Evolutionary conservation across 2,888 invertebrate species (phyloP).

Genomic region (Unio pictorum): DNA sequence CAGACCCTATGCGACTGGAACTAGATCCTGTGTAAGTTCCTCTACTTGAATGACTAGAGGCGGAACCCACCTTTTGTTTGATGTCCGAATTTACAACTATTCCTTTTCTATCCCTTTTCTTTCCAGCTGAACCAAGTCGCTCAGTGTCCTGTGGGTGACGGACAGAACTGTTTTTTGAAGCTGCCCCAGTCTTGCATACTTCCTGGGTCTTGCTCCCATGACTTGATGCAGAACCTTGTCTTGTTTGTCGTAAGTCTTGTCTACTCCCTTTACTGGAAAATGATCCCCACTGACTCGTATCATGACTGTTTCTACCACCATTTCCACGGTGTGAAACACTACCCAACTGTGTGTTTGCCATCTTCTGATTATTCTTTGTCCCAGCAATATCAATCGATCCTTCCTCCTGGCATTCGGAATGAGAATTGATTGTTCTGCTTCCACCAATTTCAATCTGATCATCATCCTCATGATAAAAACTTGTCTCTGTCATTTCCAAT

Average conservation of each 20-base stretch:
- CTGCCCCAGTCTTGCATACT: conserved; percentile 14
- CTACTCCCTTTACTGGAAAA: conserved; percentile 19
- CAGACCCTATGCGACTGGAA: too few relatives aligned
- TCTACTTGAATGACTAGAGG: conserved; percentile 1
- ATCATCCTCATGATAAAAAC: conserved; percentile 41
- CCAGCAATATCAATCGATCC: conserved; percentile 20
- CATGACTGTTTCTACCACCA: conserved; percentile 10
- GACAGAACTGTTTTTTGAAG: conserved; percentile 19
- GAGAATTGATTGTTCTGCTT: conserved; percentile 22
- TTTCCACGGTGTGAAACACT: conserved; percentile 13
- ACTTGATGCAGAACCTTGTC: conserved; percentile 33
- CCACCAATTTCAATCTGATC: conserved; percentile 36
- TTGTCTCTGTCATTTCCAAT: conserved; percentile 43
- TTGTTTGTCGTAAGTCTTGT: not conserved
- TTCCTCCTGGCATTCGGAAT: conserved; percentile 28
- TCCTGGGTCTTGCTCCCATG: conserved; percentile 25
- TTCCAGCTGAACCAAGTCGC: conserved; percentile 1
- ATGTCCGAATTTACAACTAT: not conserved
- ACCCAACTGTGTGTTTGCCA: conserved; percentile 24
- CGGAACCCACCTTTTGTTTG: conserved; percentile 3
- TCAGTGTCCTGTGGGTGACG: conserved; percentile 7
- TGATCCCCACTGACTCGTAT: conserved; percentile 22
- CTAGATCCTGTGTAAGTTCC: too few relatives aligned
- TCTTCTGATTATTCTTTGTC: conserved; percentile 25
- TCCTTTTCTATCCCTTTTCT: not conserved